Conservation (phyloP, 2,797 vertebrate genomes). For the Remorina albescens region DNA sequence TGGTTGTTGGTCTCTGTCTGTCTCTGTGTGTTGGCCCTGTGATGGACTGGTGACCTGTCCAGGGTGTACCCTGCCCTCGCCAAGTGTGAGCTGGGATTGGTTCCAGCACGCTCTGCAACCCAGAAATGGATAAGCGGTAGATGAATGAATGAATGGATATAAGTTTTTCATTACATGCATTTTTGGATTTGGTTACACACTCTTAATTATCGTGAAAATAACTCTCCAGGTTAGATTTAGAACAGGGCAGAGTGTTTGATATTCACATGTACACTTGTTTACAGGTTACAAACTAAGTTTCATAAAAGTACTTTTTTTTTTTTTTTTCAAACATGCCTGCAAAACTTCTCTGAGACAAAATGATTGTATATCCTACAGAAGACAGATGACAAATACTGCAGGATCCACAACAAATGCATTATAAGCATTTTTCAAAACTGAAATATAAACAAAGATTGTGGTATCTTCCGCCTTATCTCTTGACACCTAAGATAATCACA, state of each 20-base stretch:
- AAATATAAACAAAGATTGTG: conserved; percentile 59
- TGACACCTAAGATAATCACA: conserved; percentile 71
- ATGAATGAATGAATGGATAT: too few relatives aligned
- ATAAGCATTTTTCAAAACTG: conserved; percentile 50
- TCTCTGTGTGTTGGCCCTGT: too few relatives aligned
- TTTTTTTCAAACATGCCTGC: background rate
- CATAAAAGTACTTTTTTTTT: background rate
- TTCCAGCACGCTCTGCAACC: too few relatives aligned
- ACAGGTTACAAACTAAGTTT: conserved; percentile 8
- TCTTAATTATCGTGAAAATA: background rate
- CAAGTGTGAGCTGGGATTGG: too few relatives aligned
- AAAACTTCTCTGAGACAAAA: background rate
- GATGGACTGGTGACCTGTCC: too few relatives aligned
- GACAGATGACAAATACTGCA: conserved; percentile 51
- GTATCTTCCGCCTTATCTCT: conserved; percentile 62
- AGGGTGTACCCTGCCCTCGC: too few relatives aligned
- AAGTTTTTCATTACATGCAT: background rate
- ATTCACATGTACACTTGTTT: background rate
- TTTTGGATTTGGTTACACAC: background rate
- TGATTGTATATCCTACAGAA: conserved; percentile 4
- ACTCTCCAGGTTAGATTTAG: background rate
- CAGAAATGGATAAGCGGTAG: too few relatives aligned
- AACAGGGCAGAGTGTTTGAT: background rate
- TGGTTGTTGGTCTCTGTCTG: too few relatives aligned
- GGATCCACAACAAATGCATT: conserved; percentile 51